Evolutionary conservation across 1,140 invertebrate genomes (phyloP).

Genomic region (Sycobia sp.): DNA sequence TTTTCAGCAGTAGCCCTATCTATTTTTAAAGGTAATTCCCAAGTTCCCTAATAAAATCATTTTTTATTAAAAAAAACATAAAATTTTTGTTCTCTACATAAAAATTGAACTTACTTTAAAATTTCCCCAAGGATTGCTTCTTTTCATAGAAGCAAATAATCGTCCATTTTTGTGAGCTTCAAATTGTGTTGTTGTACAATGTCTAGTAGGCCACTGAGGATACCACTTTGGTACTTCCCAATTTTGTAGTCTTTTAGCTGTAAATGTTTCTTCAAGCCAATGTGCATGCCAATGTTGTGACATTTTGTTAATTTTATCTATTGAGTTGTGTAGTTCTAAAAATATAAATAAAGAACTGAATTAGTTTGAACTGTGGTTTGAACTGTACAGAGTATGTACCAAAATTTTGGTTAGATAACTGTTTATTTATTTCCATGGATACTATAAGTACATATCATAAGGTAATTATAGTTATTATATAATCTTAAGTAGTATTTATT

Average conservation of each 20-base stretch:
- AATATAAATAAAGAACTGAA: background rate
- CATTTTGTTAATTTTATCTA: constrained; percentile 36
- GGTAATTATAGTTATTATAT: constrained; percentile 6
- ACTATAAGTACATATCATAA: constrained; percentile 11
- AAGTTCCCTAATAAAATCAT: constrained; percentile 41
- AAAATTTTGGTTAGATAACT: constrained; percentile 16
- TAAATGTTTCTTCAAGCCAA: constrained; percentile 45
- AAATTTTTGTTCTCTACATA: too few relatives aligned
- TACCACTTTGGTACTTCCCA: constrained; percentile 51
- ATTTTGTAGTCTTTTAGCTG: constrained; percentile 44
- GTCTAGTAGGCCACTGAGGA: constrained; percentile 41
- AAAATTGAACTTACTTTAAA: constrained; percentile 48
- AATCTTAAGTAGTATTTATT: constrained; percentile 21
- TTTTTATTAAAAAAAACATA: constrained; percentile 1
- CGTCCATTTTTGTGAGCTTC: constrained; percentile 42
- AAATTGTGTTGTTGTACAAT: constrained; percentile 44
- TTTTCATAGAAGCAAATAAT: constrained; percentile 36
- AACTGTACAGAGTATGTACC: background rate
- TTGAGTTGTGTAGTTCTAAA: too few relatives aligned
- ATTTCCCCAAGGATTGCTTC: constrained; percentile 35
- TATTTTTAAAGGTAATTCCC: constrained; percentile 48
- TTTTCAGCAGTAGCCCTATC: constrained; percentile 36
- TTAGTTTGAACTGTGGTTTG: too few relatives aligned
- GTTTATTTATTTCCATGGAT: constrained; percentile 32
- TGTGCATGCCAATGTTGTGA: constrained; percentile 49